Percentiles rank a stretch among this genome's conserved stretches.
These are phyloP conservation scores for Thunnus maccoyii DNA, from an alignment of 2,113 vertebrate genomes.

Conservation along the genomic window DNA sequence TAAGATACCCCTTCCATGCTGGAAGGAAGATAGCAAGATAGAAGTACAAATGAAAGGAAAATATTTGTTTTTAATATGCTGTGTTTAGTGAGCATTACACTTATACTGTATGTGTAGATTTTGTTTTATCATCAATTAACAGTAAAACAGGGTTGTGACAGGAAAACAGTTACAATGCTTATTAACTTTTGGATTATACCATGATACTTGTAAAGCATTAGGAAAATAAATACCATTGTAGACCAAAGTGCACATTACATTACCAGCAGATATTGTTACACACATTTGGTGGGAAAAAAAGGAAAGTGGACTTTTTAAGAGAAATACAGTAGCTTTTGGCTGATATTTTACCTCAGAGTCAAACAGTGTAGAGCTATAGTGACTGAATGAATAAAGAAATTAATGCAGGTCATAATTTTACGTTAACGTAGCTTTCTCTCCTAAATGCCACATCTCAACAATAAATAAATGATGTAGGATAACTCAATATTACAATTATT, in stretches of 20 bases:
- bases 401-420: neutral
- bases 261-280: neutral
- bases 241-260: neutral
- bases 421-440: neutral
- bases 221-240: neutral
- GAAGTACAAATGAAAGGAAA: constrained; percentile 1
- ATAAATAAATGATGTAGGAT: too few species aligned
- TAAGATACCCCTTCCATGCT: constrained; percentile 69
- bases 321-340: neutral
- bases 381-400: too few species aligned
- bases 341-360: too few species aligned
- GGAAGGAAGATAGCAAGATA: constrained; percentile 15
- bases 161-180: too few species aligned
- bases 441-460: neutral
- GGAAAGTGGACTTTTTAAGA: neutral
- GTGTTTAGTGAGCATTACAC: too few species aligned
- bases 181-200: too few species aligned
- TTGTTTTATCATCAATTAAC: too few species aligned
- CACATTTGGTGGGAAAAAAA: neutral
- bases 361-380: too few species aligned
- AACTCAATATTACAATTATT: too few species aligned
- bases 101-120: too few species aligned
- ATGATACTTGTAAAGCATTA: neutral
- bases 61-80: neutral
- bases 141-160: too few species aligned